Evolutionary conservation across 2,888 invertebrate genomes (phyloP), one percentile per base, ranked within the genome.

Genomic region (Coenonympha arcania): DNA sequence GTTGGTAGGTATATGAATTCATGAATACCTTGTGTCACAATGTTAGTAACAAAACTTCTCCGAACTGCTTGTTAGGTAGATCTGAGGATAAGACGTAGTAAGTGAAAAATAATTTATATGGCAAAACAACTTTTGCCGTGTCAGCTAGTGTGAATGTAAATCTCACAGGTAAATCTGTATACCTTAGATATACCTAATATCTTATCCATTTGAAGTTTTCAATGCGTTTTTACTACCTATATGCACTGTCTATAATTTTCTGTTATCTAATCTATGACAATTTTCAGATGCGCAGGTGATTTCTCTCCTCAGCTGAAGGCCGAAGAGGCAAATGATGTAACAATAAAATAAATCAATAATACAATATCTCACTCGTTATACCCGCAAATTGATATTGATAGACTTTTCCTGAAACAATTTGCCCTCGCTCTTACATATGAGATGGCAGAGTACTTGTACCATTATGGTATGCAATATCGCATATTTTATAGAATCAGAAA

Each of bases 281-380:
- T 41, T 24, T 40, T 22, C 36, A 40, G 30, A 50, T 36, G 43
- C 13, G 20, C 5, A 18, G 39, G 40, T 40, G 24, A 39, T 16
- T 50, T 39, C 33, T 36, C 36, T 44, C 44, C 31, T 30, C 18
- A 47, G n/a, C n/a, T n/a, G n/a, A n/a, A n/a, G n/a, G n/a, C n/a
- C 43, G 49, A 49, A 40, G 41, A 31, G 13, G 31, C 31, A 44
- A 52, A 52, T 53, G 47, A 54, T 31, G 49, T 41, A 47, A 47
- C 52, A 55, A 55, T 55, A 55, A 55, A 55, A 55, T 55, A 55
- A 50, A 52, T 55, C 55, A 55, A 52, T 52, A 48, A 47, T 41
- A 48, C 48, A 39, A 55, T 52, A 52, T 52, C 52, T 30, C 40
- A 48, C 43, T 52, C 41, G 55, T 50, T 52, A 52, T 52, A 52